These are phyloP conservation scores for Psettodes erumei DNA, from an alignment of 2,113 vertebrate species.

Conservation along the genomic window DNA sequence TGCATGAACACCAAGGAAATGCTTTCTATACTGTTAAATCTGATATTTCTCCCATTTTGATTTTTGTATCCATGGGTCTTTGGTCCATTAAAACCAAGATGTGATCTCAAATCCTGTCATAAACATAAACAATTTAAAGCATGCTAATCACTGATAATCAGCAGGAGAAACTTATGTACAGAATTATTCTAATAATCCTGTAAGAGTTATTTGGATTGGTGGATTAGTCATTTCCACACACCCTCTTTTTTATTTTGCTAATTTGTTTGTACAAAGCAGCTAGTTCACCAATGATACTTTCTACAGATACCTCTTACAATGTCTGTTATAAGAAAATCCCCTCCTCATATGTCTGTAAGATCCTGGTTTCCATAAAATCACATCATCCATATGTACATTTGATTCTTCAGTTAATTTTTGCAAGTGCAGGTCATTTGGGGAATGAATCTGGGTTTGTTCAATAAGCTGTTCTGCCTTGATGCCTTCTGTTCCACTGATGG, in stretches of 20 bases:
- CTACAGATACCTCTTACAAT: neutral
- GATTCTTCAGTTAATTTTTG: too few relatives aligned
- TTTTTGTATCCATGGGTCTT: too few relatives aligned
- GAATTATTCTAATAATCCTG: neutral
- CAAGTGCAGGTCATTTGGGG: constrained; percentile 17
- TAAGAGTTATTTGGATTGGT: neutral
- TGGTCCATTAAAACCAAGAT: neutral
- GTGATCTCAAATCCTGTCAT: too few relatives aligned
- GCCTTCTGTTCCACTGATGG: constrained; percentile 16
- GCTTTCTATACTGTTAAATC: neutral
- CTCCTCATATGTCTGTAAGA: neutral
- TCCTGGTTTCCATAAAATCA: constrained; percentile 21
- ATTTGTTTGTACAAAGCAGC: constrained; percentile 18
- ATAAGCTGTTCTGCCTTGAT: constrained; percentile 33
- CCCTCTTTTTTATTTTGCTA: constrained; percentile 21
- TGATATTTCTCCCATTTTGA: too few relatives aligned
- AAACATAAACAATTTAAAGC: neutral
- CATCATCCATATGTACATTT: constrained; percentile 39
- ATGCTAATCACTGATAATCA: neutral
- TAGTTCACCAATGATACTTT: neutral
- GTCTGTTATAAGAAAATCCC: neutral
- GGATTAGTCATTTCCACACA: neutral
- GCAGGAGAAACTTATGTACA: neutral
- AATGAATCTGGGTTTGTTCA: constrained; percentile 25
- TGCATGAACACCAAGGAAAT: neutral